Evolutionary conservation across 2,888 invertebrate species (phyloP), one percentile per base, ranked within the genome.

Genomic region (Pherbina coryleti): DNA sequence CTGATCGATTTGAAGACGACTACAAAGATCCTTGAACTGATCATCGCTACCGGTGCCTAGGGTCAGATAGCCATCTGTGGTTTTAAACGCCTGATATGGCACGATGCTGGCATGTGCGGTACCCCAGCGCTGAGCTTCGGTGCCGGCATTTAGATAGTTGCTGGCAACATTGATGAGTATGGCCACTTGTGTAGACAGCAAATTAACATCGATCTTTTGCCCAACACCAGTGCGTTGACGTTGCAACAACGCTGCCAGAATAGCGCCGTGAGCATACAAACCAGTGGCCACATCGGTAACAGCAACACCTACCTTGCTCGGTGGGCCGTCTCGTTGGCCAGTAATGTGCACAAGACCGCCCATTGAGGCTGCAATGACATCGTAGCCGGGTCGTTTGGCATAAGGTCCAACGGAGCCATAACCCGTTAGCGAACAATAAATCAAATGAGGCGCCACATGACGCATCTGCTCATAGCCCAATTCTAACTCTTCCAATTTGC

Each of bases 211-310:
- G 75, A 99, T 96, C 91, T 95, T 96, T 86, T 98, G 98, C 0
- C 99, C 99, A 80, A 89, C 89, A 0, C 96, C 95, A 0, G 96
- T 97, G 83, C 92, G 93, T 9, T 92, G 89, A 73, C 97, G 91
- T 84, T 97, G 93, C 79, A 96, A 90, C 5, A 99, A 89, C 0
- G 98, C 98, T 0, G 98, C 96, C 91, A 98, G 91, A 80, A 98
- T 97, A 0, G 98, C 97, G 19, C 98, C 97, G 87, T 97, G 97
- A 0, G 98, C 97, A 88, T 97, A 98, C 3, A 99, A 91, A 0
- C 98, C 98, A 0, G 98, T 98, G 0, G 97, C 94, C n/a, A 98
- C 85, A 89, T 99, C 98, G 0, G 97, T 98, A 84, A 98, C 93
- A 0, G 98, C 97, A 0, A 98, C 96, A 14, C 98, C 98, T 17